A percentile compares a stretch with the other conserved stretches of the same genome.
These are phyloP conservation scores for Periophthalmus modestus DNA, from an alignment of 2,113 vertebrate species.

Conservation along the genomic window DNA sequence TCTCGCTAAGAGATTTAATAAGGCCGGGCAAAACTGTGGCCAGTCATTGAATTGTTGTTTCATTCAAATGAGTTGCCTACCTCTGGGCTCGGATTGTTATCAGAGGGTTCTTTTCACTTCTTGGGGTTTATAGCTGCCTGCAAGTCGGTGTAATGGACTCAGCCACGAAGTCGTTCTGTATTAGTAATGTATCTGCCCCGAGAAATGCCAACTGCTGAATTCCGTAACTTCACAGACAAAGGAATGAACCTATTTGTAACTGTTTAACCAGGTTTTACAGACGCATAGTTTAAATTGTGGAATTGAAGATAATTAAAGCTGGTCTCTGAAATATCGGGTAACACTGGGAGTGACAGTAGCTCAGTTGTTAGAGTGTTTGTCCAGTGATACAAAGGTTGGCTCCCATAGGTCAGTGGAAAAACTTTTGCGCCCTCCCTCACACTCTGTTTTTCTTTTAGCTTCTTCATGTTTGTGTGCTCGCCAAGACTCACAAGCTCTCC, in stretches of 20 bases:
- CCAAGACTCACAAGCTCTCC: too few relatives aligned
- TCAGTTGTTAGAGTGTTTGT: too few relatives aligned
- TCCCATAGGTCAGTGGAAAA: too few relatives aligned
- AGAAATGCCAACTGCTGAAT: constrained; percentile 33
- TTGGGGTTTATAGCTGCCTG: constrained; percentile 37
- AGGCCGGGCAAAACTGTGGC: constrained; percentile 42
- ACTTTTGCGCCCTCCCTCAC: too few relatives aligned
- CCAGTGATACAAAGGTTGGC: too few relatives aligned
- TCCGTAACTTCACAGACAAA: constrained; percentile 26
- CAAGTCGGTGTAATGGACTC: constrained; percentile 48
- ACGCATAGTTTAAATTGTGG: too few relatives aligned
- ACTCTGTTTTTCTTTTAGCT: too few relatives aligned
- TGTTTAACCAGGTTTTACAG: constrained; percentile 40
- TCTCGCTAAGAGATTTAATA: constrained; percentile 57
- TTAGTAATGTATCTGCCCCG: constrained; percentile 51
- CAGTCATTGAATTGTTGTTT: constrained; percentile 72
- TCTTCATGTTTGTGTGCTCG: too few relatives aligned
- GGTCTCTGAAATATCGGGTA: too few relatives aligned
- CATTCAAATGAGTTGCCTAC: constrained; percentile 65
- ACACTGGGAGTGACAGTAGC: too few relatives aligned
- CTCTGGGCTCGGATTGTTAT: constrained; percentile 61
- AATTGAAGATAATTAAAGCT: too few relatives aligned
- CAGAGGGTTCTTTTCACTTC: constrained; percentile 50
- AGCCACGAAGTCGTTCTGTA: constrained; percentile 48
- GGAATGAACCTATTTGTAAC: constrained; percentile 51